A percentile compares a stretch with the other conserved stretches of the same genome.
Evolutionary conservation across 2,888 invertebrate species (phyloP).

Genomic region (Drosophila prostipennis): DNA sequence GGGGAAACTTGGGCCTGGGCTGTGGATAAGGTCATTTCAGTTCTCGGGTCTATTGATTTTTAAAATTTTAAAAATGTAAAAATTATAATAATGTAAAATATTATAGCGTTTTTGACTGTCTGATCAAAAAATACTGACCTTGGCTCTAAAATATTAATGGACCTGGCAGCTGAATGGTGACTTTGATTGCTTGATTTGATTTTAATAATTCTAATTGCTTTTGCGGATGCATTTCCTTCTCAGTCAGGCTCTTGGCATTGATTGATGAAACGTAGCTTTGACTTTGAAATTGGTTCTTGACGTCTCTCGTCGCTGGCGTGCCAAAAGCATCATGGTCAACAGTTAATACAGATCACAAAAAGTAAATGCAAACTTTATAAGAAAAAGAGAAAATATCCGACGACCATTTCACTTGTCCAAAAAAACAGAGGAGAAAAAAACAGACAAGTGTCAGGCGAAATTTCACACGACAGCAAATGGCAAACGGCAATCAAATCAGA

Average conservation of each 20-base stretch:
- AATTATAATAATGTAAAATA: background rate
- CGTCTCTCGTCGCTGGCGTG: slow-evolving; percentile 25
- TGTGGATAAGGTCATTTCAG: slow-evolving; percentile 5
- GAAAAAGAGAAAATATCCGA: slow-evolving; percentile 32
- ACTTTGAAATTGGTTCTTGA: slow-evolving; percentile 5
- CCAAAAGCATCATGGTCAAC: slow-evolving; percentile 35
- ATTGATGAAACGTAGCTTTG: slow-evolving; percentile 57
- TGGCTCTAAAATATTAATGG: slow-evolving; percentile 1
- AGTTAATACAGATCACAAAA: slow-evolving; percentile 24
- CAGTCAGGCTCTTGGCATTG: slow-evolving; percentile 50
- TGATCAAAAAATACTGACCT: slow-evolving; percentile 1
- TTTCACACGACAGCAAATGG: slow-evolving; percentile 53
- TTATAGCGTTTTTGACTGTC: background rate
- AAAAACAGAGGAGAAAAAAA: slow-evolving; percentile 26
- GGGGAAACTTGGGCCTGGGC: slow-evolving; percentile 9
- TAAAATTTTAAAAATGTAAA: background rate
- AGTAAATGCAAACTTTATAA: slow-evolving; percentile 5
- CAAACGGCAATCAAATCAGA: slow-evolving; percentile 30
- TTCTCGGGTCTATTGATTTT: background rate
- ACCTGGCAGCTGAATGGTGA: slow-evolving; percentile 10
- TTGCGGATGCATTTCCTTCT: slow-evolving; percentile 29
- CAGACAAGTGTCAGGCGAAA: slow-evolving; percentile 31
- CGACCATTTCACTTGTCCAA: slow-evolving; percentile 62
- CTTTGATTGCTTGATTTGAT: slow-evolving; percentile 19
- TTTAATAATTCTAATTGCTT: slow-evolving; percentile 73